A percentile compares a stretch with the other conserved stretches of the same genome.
Conservation (phyloP, 2,888 invertebrate species). For the Julus scanicus region DNA sequence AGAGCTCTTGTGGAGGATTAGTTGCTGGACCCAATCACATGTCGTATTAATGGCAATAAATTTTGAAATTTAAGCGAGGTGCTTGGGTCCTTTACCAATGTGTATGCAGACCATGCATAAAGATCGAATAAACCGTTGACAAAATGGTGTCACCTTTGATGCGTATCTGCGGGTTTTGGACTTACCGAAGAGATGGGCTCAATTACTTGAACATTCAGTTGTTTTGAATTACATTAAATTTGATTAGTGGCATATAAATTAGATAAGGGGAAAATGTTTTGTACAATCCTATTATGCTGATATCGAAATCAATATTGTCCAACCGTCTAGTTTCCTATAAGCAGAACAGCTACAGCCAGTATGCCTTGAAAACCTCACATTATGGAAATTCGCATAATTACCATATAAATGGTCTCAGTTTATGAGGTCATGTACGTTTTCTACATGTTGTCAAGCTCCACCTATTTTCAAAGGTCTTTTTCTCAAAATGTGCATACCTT, state of each 20-base stretch:
- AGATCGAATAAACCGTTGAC: neutral
- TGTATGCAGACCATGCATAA: neutral
- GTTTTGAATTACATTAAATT: too few relatives aligned
- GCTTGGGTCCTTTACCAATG: neutral
- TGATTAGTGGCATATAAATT: too few relatives aligned
- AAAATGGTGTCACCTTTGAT: neutral
- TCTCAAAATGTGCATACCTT: neutral
- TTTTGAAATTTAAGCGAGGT: neutral
- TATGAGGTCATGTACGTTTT: too few relatives aligned
- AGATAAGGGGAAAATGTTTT: too few relatives aligned
- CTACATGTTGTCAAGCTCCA: too few relatives aligned
- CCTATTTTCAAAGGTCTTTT: conserved; percentile 53
- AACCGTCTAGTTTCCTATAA: neutral
- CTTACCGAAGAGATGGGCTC: neutral
- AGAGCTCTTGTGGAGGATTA: neutral
- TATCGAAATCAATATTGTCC: neutral
- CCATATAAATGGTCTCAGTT: too few relatives aligned
- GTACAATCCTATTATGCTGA: too few relatives aligned
- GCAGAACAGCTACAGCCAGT: too few relatives aligned
- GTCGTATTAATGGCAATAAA: neutral
- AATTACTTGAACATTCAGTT: neutral
- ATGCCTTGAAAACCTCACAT: too few relatives aligned
- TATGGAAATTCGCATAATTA: too few relatives aligned
- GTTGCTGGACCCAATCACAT: neutral
- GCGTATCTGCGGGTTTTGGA: too few relatives aligned